Evolutionary conservation across 2,888 invertebrate species (phyloP).

Genomic region (Prosapia bicincta): DNA sequence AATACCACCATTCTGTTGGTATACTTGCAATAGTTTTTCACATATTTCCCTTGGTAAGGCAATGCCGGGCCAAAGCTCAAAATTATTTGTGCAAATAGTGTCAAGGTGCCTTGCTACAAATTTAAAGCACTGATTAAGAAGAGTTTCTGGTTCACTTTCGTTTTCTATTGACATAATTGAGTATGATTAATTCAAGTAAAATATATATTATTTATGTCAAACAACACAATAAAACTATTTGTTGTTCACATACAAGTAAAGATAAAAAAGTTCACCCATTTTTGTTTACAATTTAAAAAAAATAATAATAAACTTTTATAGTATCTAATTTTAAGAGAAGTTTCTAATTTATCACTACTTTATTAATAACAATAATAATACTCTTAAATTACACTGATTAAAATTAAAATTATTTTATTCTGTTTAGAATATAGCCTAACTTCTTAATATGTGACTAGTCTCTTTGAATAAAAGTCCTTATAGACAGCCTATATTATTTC

Average conservation of each 20-base stretch:
- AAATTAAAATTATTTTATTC: background rate
- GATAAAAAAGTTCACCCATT: background rate
- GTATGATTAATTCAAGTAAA: background rate
- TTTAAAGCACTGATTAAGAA: conserved; percentile 62
- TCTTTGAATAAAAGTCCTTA: background rate
- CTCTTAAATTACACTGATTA: background rate
- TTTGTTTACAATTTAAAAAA: background rate
- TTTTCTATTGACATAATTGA: conserved; percentile 18
- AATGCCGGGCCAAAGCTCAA: conserved; percentile 57
- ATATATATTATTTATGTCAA: background rate
- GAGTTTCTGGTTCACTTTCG: conserved; percentile 53
- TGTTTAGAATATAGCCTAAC: background rate
- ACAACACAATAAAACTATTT: background rate
- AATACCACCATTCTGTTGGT: conserved; percentile 52
- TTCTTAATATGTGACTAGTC: background rate
- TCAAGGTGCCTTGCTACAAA: conserved; percentile 60
- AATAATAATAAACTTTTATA: too few relatives aligned
- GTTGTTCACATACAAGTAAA: background rate
- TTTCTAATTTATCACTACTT: background rate
- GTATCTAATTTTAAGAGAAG: too few relatives aligned
- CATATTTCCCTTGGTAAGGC: conserved; percentile 68
- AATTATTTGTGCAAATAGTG: conserved; percentile 54
- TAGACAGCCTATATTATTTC: background rate
- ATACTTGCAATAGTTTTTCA: conserved; percentile 60
- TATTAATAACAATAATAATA: background rate